Base-by-base conservation (phyloP, 2,797 vertebrate species). In the Typhlichthys eigenmanni region DNA sequence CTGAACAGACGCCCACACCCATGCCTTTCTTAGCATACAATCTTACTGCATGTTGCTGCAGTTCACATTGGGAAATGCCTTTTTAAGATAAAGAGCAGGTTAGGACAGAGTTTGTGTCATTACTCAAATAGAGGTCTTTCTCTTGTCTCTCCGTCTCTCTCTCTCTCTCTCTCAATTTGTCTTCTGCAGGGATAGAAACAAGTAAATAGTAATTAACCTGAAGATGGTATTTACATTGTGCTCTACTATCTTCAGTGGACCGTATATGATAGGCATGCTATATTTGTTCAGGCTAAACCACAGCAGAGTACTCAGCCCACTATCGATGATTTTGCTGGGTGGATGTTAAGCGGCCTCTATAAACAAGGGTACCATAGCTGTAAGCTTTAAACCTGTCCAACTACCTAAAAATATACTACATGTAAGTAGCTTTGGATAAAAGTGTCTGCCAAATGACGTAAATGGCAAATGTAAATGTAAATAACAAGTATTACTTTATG, bases 181-280 rank as follows among this genome's bases (percentile, higher is more conserved):
- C 68, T 67, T 62, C 8, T 38, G 34, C 34, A 38, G 34, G 34
- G 34, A 66, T 19, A 47, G 58, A 65, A 80, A 79, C 53, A 65
- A 48, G 24, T 32, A 47, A 48, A 5, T 58, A 17, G 10, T 63
- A 57, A 69, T 69, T 24, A 12, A 17, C 48, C 74, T 17, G 5
- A 50, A 72, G 66, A 64, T 78, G 12, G 54, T 60, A 67, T 64
- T 64, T 13, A 57, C 64, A 61, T 66, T 8, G 29, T 24, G 13
- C 45, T 38, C 19, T 48, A 38, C 7, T 38, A 2, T 38, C 34
- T 12, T 61, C 57, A 60, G 9, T 55, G 45, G 24, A 17, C 32
- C 49, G 17, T 5, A n/a, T 16, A 32, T 17, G 51, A 64, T 13
- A 57, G 45, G 19, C 38, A 13, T 38, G 34, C 34, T 38, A 38